Base-by-base conservation (phyloP, 2,888 invertebrate genomes). In the Pherbina coryleti region DNA sequence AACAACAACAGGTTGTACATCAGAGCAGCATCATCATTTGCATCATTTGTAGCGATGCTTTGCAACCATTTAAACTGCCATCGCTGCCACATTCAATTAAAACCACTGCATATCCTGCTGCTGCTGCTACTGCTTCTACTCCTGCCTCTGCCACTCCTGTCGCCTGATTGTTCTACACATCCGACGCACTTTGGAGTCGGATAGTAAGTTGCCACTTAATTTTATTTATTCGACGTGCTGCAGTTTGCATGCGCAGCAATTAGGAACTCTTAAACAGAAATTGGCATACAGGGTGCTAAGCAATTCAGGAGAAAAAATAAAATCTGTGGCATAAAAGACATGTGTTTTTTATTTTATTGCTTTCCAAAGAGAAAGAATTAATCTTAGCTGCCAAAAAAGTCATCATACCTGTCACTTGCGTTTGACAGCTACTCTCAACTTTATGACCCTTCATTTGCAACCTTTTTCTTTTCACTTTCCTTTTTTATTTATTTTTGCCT, bases 61-160 rank as follows among this genome's bases (percentile, higher is more conserved):
- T n/a, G 51, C 31, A 53, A n/a, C 53, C 53, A 53, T 73, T 73
- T 37, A 22, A 55, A 67, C 75, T 37, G 44, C 67, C 25, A 66
- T 17, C 53, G 22, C 53, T 84, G 85, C 86, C 85, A 85, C 85
- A 84, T 86, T 86, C 85, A 85, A 86, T 85, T 86, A 85, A 84
- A 84, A 84, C 85, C 84, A 85, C 86, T 84, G 85, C 86, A 85
- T 86, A 84, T 85, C 86, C 85, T 86, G 85, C 82, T 85, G 84
- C 79, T 79, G 77, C 77, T 78, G 78, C 77, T 79, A 76, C 57
- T 79, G 77, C 79, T 74, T 34, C 44, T 75, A 75, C 78, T 73
- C 70, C 60, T 77, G 72, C 75, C 78, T 66, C 60, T 77, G 72
- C 75, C 78, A 67, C 75, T 78, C 75, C 78, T 77, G 75, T 60